Conservation (phyloP, 2,113 vertebrate genomes). For the Pteropus alecto region DNA sequence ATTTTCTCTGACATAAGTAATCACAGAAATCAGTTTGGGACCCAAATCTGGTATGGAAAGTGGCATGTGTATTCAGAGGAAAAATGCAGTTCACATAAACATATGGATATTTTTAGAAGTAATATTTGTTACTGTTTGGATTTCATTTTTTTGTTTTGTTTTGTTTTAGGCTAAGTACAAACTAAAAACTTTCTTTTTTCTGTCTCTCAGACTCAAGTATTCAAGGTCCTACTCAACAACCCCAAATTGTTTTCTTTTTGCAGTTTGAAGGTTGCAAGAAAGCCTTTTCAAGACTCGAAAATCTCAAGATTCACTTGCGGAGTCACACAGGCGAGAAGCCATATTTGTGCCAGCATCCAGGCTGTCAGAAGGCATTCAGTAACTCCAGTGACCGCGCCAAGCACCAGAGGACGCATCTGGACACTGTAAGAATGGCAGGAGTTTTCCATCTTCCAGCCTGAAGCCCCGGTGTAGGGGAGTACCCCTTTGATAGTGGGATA, state of each 20-base stretch:
- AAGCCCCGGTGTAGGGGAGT: background rate
- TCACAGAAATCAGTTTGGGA: constrained; percentile 67
- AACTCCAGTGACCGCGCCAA: constrained; percentile 99
- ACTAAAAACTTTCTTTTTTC: background rate
- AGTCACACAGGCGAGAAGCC: constrained; percentile 98
- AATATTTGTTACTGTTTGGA: constrained; percentile 46
- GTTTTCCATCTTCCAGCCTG: background rate
- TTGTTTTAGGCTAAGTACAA: background rate
- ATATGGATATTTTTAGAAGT: constrained; percentile 59
- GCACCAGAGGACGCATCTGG: constrained; percentile 97
- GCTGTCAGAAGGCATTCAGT: constrained; percentile 97
- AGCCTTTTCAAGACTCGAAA: constrained; percentile 97
- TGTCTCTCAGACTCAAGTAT: background rate
- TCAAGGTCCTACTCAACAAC: constrained; percentile 31
- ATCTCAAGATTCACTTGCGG: constrained; percentile 97
- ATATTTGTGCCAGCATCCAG: constrained; percentile 93
- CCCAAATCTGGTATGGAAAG: constrained; percentile 63
- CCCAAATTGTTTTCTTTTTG: constrained; percentile 56
- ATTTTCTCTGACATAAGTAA: constrained; percentile 73
- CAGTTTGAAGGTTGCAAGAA: constrained; percentile 98
- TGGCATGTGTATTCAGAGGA: constrained; percentile 47
- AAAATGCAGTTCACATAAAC: constrained; percentile 59
- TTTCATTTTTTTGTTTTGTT: constrained; percentile 39
- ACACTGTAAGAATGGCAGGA: constrained; percentile 84
- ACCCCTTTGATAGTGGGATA: background rate